A percentile compares a stretch with the other conserved stretches of the same genome.
Conservation (phyloP, 64 coral and sea anemone species). For the Montipora capricornis region DNA sequence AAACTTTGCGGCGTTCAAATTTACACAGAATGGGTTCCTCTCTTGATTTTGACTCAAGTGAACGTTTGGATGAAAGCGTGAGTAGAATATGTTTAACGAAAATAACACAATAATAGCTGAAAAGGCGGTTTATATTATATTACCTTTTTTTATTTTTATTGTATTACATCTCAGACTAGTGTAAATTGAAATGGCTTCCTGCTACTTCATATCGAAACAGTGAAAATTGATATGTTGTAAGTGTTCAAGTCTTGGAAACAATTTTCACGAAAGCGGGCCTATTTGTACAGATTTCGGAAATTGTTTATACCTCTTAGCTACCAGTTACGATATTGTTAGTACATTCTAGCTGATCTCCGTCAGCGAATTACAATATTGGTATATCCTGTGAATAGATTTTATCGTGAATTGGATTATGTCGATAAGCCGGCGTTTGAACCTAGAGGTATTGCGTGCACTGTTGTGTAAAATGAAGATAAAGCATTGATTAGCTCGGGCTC, state of each 20-base stretch:
- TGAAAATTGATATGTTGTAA: constrained; percentile 21
- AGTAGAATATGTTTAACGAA: background rate
- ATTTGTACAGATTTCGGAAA: background rate
- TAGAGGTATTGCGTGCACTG: background rate
- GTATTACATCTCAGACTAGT: background rate
- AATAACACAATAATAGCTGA: background rate
- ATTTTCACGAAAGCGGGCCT: background rate
- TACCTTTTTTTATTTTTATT: background rate
- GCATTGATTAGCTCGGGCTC: background rate
- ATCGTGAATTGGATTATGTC: constrained; percentile 11
- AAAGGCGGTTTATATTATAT: background rate
- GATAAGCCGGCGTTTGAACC: background rate
- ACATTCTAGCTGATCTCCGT: background rate
- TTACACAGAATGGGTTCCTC: background rate
- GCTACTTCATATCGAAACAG: background rate
- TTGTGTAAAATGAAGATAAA: background rate
- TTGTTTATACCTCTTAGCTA: background rate
- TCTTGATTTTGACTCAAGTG: background rate
- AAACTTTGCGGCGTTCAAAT: constrained; percentile 29
- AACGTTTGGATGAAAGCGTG: constrained; percentile 38
- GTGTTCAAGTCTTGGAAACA: constrained; percentile 2
- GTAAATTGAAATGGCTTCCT: constrained; percentile 34
- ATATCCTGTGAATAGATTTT: background rate
- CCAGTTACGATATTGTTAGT: background rate
- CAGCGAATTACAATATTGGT: background rate